Evolutionary conservation across 2,888 invertebrate species (phyloP), one percentile per base, ranked within the genome.

Genomic region (Gastrophysa polygoni): DNA sequence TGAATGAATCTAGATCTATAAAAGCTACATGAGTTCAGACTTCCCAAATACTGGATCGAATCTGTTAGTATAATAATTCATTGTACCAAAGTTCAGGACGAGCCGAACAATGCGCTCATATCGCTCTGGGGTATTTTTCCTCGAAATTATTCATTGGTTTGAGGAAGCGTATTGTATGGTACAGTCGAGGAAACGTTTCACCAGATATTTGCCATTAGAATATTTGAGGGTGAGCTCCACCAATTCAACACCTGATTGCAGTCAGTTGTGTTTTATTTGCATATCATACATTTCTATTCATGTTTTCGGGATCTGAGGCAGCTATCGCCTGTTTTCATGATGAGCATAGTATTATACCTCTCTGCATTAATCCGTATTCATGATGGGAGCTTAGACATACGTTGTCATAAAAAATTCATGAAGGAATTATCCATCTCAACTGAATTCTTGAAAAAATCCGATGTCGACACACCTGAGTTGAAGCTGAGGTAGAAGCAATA

Each of bases 161-260:
- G 51, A 57, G 50, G 59, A 61, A 59, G 59, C 59, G 55, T 59
- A 66, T 66, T 66, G 57, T 66, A 59, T 44, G 48, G 58, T 52
- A 38, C 14, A 38, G n/a, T n/a, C 38, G n/a, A 20, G 34, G 32
- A 20, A 50, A 38, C 56, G 60, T 63, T 18, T 20, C 55, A 57
- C 24, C 57, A 50, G 52, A 64, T 56, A 58, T 61, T 59, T 54
- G 10, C 49, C 54, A 14, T 57, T 57, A 52, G 61, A 59, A 59
- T 63, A 59, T 54, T 52, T 38, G 59, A 55, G 61, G 59, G 61
- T 57, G 56, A 59, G 56, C 46, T 59, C 60, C 51, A 29, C 51
- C 63, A 48, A 59, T 57, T 63, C 63, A 59, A 66, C 63, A 66
- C 63, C 59, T 66, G 63, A 66, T 66, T 59, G 61, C 61, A 57